These are phyloP conservation scores for Proteles cristata DNA, from an alignment of 2,113 vertebrate genomes.

Conservation along the genomic window DNA sequence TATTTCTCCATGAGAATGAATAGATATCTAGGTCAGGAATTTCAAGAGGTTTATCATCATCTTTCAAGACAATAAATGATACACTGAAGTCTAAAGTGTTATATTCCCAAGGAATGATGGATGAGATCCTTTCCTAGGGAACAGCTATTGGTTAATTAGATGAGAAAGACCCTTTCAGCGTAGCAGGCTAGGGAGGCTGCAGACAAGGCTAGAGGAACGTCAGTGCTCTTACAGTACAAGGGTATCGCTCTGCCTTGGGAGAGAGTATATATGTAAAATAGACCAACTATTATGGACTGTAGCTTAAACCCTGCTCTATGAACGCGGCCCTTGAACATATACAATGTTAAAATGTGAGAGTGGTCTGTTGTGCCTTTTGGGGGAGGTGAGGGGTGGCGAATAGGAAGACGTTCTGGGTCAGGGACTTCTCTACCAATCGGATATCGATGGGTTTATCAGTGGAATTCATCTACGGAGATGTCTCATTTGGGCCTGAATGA, in stretches of 20 bases:
- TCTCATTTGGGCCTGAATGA: neutral
- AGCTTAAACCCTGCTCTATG: neutral
- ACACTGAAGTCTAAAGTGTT: slow-evolving; percentile 12
- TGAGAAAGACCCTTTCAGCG: neutral
- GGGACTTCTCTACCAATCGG: neutral
- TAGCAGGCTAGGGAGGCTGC: neutral
- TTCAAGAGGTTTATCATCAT: slow-evolving; percentile 37
- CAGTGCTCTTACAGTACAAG: neutral
- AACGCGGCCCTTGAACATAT: neutral
- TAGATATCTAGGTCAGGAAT: slow-evolving; percentile 51
- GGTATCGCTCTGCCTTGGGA: neutral
- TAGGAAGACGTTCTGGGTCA: neutral
- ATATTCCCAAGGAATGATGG: neutral
- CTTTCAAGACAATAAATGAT: slow-evolving; percentile 52
- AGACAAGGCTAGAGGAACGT: neutral
- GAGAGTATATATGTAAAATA: neutral
- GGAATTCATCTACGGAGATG: neutral
- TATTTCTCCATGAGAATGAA: neutral
- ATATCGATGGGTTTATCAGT: neutral
- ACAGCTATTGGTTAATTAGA: slow-evolving; percentile 24
- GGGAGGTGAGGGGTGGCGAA: too few relatives aligned
- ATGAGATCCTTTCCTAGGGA: neutral
- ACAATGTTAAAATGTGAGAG: neutral
- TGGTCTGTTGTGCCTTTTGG: neutral
- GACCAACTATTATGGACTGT: neutral